A percentile compares a stretch with the other conserved stretches of the same genome.
These are phyloP conservation scores for Aplysina aerophoba DNA, from an alignment of 37 sponge, comb jelly and placozoan genomes.

Conservation along the genomic window DNA sequence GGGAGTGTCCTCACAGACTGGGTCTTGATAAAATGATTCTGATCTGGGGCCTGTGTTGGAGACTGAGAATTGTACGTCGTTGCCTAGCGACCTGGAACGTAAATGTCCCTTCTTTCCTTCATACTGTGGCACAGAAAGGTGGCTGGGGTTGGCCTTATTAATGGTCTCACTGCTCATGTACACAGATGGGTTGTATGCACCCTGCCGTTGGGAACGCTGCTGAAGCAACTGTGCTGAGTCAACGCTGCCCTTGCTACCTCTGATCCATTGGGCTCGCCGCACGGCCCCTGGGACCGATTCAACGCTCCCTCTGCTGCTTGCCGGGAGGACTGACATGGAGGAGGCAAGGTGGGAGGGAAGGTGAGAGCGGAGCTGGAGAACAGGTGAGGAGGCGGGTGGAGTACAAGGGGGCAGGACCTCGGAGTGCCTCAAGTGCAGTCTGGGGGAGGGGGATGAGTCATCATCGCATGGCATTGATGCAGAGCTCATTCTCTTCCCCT, in stretches of 20 bases:
- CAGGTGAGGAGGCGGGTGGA: not conserved
- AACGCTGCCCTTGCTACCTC: not conserved
- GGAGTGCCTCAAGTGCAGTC: not conserved
- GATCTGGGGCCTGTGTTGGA: not conserved
- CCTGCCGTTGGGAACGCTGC: not conserved
- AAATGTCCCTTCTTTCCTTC: not conserved
- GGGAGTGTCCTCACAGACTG: not conserved
- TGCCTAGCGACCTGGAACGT: slow-evolving; percentile 2
- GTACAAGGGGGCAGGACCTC: not conserved
- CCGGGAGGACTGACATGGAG: slow-evolving; percentile 23
- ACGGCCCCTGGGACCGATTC: not conserved
- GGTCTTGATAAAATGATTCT: too few species aligned
- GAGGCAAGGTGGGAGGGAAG: slow-evolving; percentile 1
- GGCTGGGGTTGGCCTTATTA: not conserved
- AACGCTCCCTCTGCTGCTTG: not conserved
- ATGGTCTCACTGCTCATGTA: slow-evolving; percentile 6
- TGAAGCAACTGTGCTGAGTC: not conserved
- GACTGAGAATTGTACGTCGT: not conserved
- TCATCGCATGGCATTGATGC: slow-evolving; percentile 44
- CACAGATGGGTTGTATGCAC: not conserved
- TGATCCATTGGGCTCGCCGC: not conserved
- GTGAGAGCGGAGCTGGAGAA: slow-evolving; percentile 5
- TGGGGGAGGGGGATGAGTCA: not conserved
- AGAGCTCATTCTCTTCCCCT: slow-evolving; percentile 5
- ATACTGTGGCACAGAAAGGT: not conserved